These are phyloP conservation scores for Acromyrmex echinatior DNA, from an alignment of 1,140 invertebrate species.

Conservation along the genomic window DNA sequence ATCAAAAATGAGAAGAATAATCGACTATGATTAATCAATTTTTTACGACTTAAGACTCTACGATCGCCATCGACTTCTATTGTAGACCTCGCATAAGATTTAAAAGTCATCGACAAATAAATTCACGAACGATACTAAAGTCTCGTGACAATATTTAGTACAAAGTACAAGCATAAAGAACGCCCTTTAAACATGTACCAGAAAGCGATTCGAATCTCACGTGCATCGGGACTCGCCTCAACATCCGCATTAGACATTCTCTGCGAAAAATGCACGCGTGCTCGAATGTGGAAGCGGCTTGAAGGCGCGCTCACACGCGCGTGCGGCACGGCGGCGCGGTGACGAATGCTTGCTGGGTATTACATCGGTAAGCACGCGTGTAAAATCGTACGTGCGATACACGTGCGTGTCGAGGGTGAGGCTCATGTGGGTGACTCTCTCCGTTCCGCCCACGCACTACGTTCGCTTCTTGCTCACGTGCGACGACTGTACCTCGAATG, in stretches of 20 bases:
- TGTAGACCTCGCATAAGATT: background rate
- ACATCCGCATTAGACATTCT: slow-evolving; percentile 13
- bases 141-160: background rate
- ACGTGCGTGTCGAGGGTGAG: slow-evolving; percentile 74
- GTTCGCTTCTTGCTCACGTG: slow-evolving; percentile 54
- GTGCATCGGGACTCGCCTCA: background rate
- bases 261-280: slow-evolving; percentile 8
- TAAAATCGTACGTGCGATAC: slow-evolving; percentile 74
- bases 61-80: too few species aligned
- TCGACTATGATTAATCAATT: too few species aligned
- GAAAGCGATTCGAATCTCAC: slow-evolving; percentile 26
- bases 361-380: slow-evolving; percentile 75
- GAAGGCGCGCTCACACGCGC: slow-evolving; percentile 67
- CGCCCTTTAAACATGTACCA: background rate
- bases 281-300: slow-evolving; percentile 23
- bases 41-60: too few species aligned
- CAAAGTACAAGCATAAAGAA: background rate
- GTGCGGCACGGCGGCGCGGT: slow-evolving; percentile 55
- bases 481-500: slow-evolving; percentile 51
- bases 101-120: background rate
- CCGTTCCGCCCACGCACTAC: slow-evolving; percentile 74
- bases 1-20: too few species aligned
- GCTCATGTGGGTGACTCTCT: slow-evolving; percentile 78
- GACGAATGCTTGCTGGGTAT: slow-evolving; percentile 70
- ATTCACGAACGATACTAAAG: background rate